Evolutionary conservation across 2,797 vertebrate species (phyloP).

Genomic region (Alouatta caraya): DNA sequence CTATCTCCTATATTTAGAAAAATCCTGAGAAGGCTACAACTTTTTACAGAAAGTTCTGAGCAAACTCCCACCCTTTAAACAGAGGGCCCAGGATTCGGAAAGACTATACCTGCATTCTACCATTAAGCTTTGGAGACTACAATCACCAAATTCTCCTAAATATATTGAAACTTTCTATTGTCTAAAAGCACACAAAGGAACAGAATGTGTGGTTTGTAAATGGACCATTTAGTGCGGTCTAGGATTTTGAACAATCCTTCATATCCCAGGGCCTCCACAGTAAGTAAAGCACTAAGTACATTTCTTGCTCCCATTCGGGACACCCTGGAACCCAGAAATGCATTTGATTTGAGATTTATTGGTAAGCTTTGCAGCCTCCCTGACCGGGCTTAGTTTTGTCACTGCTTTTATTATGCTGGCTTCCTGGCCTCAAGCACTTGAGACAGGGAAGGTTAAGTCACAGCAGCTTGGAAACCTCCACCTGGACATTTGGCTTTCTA

Average conservation of each 20-base stretch:
- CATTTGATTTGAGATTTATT: background rate
- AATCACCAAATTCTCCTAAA: slow-evolving; percentile 54
- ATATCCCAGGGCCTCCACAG: background rate
- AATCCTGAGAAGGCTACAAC: background rate
- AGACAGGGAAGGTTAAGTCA: background rate
- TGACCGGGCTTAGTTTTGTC: background rate
- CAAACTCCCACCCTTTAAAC: background rate
- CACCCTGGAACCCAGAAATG: background rate
- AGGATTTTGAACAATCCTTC: background rate
- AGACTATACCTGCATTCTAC: background rate
- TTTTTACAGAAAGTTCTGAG: background rate
- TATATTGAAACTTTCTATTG: slow-evolving; percentile 20
- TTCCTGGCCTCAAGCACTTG: background rate
- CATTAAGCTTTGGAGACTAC: background rate
- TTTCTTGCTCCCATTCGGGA: background rate
- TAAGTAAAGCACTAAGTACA: background rate
- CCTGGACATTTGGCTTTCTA: background rate
- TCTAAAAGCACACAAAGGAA: background rate
- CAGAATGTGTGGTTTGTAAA: background rate
- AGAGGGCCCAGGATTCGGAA: background rate
- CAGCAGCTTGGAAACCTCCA: background rate
- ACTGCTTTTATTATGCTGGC: background rate
- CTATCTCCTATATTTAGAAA: background rate
- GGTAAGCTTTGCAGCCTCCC: background rate
- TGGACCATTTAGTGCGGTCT: background rate